phyloP scores from a whole-genome alignment of 2,888 invertebrate genomes.

The Microchrysa polita region DNA sequence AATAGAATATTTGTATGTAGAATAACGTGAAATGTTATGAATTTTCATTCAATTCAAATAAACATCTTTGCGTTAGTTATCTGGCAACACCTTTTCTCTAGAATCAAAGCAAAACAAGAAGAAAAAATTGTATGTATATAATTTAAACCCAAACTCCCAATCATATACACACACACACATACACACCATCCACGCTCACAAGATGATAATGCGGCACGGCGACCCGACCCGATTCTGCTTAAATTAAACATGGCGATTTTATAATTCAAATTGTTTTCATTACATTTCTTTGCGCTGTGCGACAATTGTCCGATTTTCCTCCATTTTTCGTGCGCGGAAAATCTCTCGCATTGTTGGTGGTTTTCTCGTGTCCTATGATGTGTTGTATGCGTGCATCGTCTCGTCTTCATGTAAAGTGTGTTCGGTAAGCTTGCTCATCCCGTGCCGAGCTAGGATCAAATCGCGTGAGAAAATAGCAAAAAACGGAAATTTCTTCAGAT shows the following conservation, averaged over 20 bases:
- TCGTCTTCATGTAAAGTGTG: not conserved
- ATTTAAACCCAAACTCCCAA: conserved; percentile 33
- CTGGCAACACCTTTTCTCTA: not conserved
- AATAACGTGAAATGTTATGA: too few species aligned
- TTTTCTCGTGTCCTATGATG: not conserved
- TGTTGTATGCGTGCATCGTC: not conserved
- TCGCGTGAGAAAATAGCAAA: not conserved
- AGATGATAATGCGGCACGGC: conserved; percentile 40
- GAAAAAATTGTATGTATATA: conserved; percentile 24
- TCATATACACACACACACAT: conserved; percentile 18
- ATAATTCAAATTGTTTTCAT: conserved; percentile 49
- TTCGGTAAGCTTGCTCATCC: not conserved
- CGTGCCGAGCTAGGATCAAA: not conserved
- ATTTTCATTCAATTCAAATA: too few species aligned
- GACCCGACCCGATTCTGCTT: conserved; percentile 43
- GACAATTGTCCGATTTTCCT: conserved; percentile 43
- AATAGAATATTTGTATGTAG: too few species aligned
- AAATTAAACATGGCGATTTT: conserved; percentile 51
- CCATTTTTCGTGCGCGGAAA: conserved; percentile 44
- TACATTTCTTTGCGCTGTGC: conserved; percentile 45
- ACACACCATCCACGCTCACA: conserved; percentile 31
- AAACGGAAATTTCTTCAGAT: not conserved
- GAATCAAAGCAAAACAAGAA: conserved; percentile 26
- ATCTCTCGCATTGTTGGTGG: conserved; percentile 6
- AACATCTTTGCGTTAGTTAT: too few species aligned